phyloP scores from a whole-genome alignment of 2,797 vertebrate species.

The Sebastes trivittatus region DNA sequence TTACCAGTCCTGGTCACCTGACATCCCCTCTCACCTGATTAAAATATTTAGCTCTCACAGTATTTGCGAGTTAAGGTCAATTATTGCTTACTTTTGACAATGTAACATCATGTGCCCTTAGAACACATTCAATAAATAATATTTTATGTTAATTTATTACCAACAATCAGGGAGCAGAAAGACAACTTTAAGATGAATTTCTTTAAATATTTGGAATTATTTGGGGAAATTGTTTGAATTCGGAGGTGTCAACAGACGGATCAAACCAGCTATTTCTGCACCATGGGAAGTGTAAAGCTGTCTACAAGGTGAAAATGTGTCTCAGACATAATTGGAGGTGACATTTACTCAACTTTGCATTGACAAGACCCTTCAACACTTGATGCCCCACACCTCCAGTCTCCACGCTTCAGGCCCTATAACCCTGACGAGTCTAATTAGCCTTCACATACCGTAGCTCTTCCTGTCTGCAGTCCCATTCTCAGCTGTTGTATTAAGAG shows the following conservation, averaged over 20 bases:
- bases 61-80: background rate
- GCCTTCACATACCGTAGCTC: background rate
- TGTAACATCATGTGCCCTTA: background rate
- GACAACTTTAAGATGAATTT: background rate
- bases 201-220: background rate
- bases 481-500: conserved; percentile 22
- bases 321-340: background rate
- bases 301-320: conserved; percentile 16
- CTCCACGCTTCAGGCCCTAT: background rate
- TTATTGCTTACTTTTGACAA: background rate
- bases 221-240: background rate
- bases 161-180: background rate
- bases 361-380: conserved; percentile 32
- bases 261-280: background rate
- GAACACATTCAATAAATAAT: background rate
- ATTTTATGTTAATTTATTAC: background rate
- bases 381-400: background rate
- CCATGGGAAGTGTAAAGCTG: conserved; percentile 12
- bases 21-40: background rate
- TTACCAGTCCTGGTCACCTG: too few species aligned
- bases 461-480: background rate
- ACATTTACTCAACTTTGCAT: conserved; percentile 21
- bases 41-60: background rate
- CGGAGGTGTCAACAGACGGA: background rate
- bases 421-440: conserved; percentile 2